Percentiles rank a stretch among this genome's conserved stretches.
These are phyloP conservation scores for Bergia puertoricense DNA, from an alignment of 92 coral and sea anemone species.

Conservation along the genomic window DNA sequence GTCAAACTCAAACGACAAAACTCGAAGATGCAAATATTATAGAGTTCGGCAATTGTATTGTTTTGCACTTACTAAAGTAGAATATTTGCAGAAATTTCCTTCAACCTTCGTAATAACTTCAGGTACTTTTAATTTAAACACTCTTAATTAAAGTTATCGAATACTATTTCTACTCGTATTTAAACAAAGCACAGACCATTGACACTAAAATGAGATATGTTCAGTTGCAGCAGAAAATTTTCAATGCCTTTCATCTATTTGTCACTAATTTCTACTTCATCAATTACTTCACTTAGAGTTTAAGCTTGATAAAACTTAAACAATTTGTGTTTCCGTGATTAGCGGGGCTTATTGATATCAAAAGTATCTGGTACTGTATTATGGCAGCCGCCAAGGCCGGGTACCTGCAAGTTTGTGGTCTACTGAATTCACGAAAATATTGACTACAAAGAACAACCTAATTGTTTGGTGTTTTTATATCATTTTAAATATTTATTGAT, in stretches of 20 bases:
- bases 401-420: neutral
- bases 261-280: neutral
- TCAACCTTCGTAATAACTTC: neutral
- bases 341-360: neutral
- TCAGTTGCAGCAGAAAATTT: no score
- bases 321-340: neutral
- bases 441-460: neutral
- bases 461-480: neutral
- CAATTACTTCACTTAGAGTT: neutral
- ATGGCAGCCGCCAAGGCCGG: neutral
- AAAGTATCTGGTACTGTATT: neutral
- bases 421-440: neutral
- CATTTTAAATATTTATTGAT: no score
- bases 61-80: no score
- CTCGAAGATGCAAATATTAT: no score
- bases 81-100: no score
- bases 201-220: neutral
- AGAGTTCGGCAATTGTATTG: no score
- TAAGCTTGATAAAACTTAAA: neutral
- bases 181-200: neutral
- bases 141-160: neutral
- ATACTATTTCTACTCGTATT: neutral
- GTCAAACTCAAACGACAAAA: neutral
- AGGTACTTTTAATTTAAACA: neutral
- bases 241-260: no score